Base-by-base conservation (phyloP, 53 echinoderm and acorn worm species). In the Actinopyga echinites region DNA sequence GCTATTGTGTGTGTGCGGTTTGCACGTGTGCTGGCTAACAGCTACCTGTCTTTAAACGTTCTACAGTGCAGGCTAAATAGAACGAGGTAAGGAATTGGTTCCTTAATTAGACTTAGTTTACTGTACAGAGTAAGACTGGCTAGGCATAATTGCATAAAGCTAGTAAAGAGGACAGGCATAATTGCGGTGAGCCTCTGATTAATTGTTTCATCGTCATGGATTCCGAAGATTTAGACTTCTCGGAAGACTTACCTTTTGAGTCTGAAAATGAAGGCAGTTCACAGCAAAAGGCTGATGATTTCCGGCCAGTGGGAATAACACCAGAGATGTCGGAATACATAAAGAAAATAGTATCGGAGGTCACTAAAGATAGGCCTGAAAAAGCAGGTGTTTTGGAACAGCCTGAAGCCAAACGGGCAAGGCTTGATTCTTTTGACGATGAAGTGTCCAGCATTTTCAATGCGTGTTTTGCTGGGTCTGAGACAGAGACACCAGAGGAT, bases 291-390 rank as follows among this genome's bases (percentile, higher is more conserved):
- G 26, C 59, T 58, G 59, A 58, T 40, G 71, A 71, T 4, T 40
- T 19, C 71, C 40, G 42, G 23, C 42, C 71, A 71, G 42, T 23
- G 38, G 71, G 42, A 37, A 40, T 71, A 40, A 71, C 71, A 40
- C 71, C 71, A 15, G 68, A 68, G n/a, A 68, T 68, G 34, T 68
- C 68, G 68, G 68, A 68, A 15, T 68, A 34, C 68, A 67, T 67
- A 33, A 5, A 67, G 35, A 67, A 40, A 35, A 40, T 67, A 0
- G 68, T 67, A 35, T 67, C 71, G 21, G 71, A 69, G 71, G 71
- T 42, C 1, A 10, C 40, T 38, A 34, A 69, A 69, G 29, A 65
- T 65, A 65, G 65, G 65, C 65, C 65, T 37, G 28, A 25, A 65
- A 65, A 26, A 26, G 65, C 65, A 65, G 65, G 65, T 65, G 32